Evolutionary conservation across 2,888 invertebrate species (phyloP).

Genomic region (Drosophila percnosoma): DNA sequence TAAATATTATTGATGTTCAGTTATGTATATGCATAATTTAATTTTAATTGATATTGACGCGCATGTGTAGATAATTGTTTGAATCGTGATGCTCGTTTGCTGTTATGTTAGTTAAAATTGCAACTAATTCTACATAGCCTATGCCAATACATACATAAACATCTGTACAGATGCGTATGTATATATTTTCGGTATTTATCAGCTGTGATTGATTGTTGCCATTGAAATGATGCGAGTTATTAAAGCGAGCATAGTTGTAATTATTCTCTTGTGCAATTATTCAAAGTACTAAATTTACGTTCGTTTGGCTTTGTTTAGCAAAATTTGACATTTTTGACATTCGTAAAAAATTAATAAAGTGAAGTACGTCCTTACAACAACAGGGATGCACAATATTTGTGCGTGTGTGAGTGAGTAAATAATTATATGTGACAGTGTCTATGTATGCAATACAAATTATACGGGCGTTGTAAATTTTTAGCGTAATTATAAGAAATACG

Average conservation of each 20-base stretch:
- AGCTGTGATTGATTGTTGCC: conserved; percentile 12
- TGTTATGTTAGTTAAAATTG: neutral
- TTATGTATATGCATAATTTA: conserved; percentile 15
- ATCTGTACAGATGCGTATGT: conserved; percentile 2
- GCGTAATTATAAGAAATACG: neutral
- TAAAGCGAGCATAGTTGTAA: neutral
- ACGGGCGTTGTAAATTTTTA: conserved; percentile 6
- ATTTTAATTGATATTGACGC: conserved; percentile 6
- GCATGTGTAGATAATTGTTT: neutral
- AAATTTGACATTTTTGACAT: neutral
- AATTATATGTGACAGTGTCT: neutral
- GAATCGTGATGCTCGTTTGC: neutral
- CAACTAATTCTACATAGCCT: conserved; percentile 3
- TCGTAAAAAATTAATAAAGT: neutral
- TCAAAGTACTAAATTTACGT: neutral
- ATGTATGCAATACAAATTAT: conserved; percentile 2
- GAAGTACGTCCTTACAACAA: conserved; percentile 1
- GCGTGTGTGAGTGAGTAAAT: conserved; percentile 10
- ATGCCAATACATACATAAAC: neutral
- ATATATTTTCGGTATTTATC: conserved; percentile 3
- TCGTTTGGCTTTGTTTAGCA: neutral
- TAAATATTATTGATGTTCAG: conserved; percentile 7
- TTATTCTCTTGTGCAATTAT: neutral
- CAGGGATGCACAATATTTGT: conserved; percentile 10
- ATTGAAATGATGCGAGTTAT: conserved; percentile 8